Percentiles rank a stretch among this genome's conserved stretches.
Conservation (phyloP, 2,797 vertebrate species). For the Erpetoichthys calabaricus region DNA sequence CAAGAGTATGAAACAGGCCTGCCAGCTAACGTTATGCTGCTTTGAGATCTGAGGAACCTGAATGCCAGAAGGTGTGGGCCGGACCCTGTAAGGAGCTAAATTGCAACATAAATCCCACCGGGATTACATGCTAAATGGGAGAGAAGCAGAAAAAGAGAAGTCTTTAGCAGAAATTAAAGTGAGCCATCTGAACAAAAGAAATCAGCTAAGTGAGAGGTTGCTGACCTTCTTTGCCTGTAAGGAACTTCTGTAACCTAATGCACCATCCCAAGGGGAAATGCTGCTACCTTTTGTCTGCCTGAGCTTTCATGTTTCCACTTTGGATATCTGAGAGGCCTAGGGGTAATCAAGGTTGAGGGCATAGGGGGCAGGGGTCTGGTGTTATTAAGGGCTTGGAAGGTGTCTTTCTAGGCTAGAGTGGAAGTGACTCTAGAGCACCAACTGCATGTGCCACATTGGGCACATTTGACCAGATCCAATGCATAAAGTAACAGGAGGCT, state of each 20-base stretch:
- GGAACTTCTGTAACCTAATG: slow-evolving; percentile 34
- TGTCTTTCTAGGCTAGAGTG: no score
- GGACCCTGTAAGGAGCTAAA: background rate
- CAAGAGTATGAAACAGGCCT: no score
- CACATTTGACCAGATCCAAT: no score
- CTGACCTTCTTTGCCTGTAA: slow-evolving; percentile 29
- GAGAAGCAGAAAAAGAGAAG: background rate
- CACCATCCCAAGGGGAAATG: slow-evolving; percentile 36
- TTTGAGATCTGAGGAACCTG: no score
- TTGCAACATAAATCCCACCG: background rate
- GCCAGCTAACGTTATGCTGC: no score
- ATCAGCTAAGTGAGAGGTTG: slow-evolving; percentile 10
- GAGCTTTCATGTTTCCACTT: slow-evolving; percentile 8
- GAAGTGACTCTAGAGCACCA: no score
- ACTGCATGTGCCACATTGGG: no score
- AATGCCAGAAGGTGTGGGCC: no score
- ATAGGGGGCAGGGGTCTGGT: no score
- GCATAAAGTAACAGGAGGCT: no score
- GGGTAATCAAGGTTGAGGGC: no score
- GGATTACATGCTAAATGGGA: background rate
- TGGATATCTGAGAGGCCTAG: slow-evolving; percentile 9
- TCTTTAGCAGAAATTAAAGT: slow-evolving; percentile 2
- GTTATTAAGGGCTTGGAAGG: no score
- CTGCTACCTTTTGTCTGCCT: slow-evolving; percentile 24
- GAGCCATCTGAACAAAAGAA: background rate